Base-by-base conservation (phyloP, 2,113 vertebrate species). In the Paracanthobrama guichenoti region DNA sequence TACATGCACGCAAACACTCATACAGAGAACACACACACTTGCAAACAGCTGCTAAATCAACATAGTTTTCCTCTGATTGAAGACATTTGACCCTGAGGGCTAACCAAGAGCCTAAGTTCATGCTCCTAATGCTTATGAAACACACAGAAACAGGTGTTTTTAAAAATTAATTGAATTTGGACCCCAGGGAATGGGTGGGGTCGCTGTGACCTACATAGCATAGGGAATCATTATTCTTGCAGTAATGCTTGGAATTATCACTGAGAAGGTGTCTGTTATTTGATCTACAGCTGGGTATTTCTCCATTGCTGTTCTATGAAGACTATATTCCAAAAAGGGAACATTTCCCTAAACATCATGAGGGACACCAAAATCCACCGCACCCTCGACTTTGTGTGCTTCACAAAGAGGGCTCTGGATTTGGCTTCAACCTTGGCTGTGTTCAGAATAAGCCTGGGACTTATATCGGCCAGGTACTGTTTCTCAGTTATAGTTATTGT, bases 281-380 rank as follows among this genome's bases (percentile, higher is more conserved):
- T 50, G 35, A 24, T 84, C 53, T 69, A 57, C 91, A 99, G 97
- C 88, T 98, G 0, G 95, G 94, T 0, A 87, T 98, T 71, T 96
- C 96, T 81, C 97, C 97, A 0, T 91, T 97, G 87, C 91, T 96
- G 79, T 98, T 96, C 89, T 88, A 92, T 20, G 93, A 96, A 39
- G 89, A 92, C 1, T 10, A 10, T 10, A 82, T 87, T 50, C 12
- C 87, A 0, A 71, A 82, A 55, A 79, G 35, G 10, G 84, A 83
- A 24, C 55, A n/a, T 72, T 57, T 77, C 82, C 77, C 46, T 39
- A 50, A 14, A 9, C 55, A 53, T 46, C 84, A 39, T 16, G 76
- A 71, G 12, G 14, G 53, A 60, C 85, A 79, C 3, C 14, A 77
- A 24, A 16, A 48, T 57, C 62, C 66, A 1, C 77, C 48, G 14